Evolutionary conservation across 2,888 invertebrate species (phyloP), one percentile per base, ranked within the genome.

Genomic region (Busseola fusca): DNA sequence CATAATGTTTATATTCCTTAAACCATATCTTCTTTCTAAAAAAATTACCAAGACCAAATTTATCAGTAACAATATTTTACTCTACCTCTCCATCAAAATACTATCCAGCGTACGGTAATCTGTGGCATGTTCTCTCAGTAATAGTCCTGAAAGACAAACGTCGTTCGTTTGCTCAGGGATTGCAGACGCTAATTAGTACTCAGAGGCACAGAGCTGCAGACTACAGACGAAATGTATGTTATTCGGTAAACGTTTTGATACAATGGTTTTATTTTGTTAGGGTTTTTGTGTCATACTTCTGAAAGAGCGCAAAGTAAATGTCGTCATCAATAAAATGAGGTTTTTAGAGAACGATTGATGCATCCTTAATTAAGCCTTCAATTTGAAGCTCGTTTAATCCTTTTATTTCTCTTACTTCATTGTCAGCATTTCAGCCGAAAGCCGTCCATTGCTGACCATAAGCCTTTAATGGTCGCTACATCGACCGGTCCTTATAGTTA

Each of bases 171-270:
- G 79, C 80, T 74, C 72, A 56, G 69, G 72, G 80, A 82, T 82
- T 73, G 82, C 81, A 82, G 71, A 78, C 83, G 68, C 75, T 86
- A 87, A 89, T 89, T 87, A 88, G 83, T 72, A 72, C 81, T 76
- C 71, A 37, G 73, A 67, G 67, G 48, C 52, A 76, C 62, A 25
- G 73, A 76, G 27, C 45, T 58, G 69, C 72, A 64, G 69, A 64
- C 34, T 34, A 34, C 58, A 60, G 56, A 64, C 58, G 21, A 68
- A 72, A 59, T 72, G 10, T 58, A 50, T 45, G 42, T 57, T 37
- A 45, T 54, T 56, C 14, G 3, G 34, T 34, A 67, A 21, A 67
- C 4, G 45, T 59, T 65, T 71, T 77, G 5, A n/a, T n/a, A 25
- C 45, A 16, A 62, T 45, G n/a, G 1, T 50, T 50, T 25, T 16